These are phyloP conservation scores for Metacarcinus magister DNA, from an alignment of 2,888 invertebrate species.

Conservation along the genomic window DNA sequence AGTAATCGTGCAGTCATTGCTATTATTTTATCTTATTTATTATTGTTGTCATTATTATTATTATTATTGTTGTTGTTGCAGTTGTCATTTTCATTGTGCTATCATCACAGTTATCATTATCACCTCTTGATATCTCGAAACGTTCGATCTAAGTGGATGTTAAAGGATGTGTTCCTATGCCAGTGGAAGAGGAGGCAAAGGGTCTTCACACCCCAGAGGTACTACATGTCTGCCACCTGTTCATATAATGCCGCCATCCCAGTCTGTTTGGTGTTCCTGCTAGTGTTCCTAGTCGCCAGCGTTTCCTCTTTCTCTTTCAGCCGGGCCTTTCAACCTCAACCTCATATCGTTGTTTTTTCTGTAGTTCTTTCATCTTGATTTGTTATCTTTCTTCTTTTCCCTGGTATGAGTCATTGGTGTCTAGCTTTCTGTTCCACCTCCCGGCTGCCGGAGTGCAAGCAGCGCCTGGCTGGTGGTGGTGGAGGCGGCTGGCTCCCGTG, in stretches of 20 bases:
- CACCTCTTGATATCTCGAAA: not conserved
- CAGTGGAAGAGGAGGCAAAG: too few relatives aligned
- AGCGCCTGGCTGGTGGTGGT: not conserved
- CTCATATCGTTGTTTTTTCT: not conserved
- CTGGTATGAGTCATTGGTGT: not conserved
- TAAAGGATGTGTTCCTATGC: too few relatives aligned
- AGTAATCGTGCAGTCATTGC: not conserved
- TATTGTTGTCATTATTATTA: not conserved
- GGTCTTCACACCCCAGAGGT: too few relatives aligned
- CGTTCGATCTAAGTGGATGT: too few relatives aligned
- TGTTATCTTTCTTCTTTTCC: not conserved
- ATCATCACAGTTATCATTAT: not conserved
- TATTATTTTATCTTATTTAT: not conserved
- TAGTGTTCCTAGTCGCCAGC: not conserved
- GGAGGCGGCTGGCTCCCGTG: not conserved
- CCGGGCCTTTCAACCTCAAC: not conserved
- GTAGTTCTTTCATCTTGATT: not conserved
- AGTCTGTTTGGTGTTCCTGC: too few relatives aligned
- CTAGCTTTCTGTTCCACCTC: not conserved
- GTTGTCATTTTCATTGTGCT: not conserved
- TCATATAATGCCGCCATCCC: too few relatives aligned
- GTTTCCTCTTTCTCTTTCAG: not conserved
- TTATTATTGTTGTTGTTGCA: not conserved
- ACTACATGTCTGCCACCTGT: too few relatives aligned
- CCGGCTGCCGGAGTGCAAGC: not conserved